Evolutionary conservation across 2,888 invertebrate species (phyloP), one percentile per base, ranked within the genome.

Genomic region (Sthenelais limicola): DNA sequence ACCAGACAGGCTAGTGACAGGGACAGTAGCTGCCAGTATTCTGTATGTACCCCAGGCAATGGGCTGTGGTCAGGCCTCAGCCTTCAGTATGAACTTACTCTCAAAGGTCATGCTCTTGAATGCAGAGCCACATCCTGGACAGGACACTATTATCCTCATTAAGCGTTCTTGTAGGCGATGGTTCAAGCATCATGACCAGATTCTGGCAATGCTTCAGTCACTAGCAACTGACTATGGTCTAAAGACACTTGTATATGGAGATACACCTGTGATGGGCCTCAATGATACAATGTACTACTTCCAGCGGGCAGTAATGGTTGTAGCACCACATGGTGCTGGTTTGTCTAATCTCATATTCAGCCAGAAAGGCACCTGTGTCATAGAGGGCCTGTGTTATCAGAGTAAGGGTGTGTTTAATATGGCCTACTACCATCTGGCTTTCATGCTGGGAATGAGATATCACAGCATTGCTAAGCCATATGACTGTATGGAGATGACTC

Each of bases 311-410:
- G 5, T 28, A 0, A 26, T 67, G 48, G 48, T 67, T 3, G 48
- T 67, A 15, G 67, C 28, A 28, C 67, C 67, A 1, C 67, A 67
- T 26, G 67, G 67, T 3, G 67, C 67, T 4, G 67, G 67, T 21
- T n/a, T 67, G 9, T 67, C 67, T 1, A 67, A 67, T 28, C 2
- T 67, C n/a, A 7, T 67, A 2, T 67, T 48, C n/a, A 48, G 47
- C 21, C 47, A 67, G 47, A 47, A 47, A 4, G 67, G 67, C 30
- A 67, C 67, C 1, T 67, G 47, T 48, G 30, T 67, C 12, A 30
- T 67, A 15, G 67, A 67, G 21, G 67, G 67, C 4, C 48, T 67
- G 18, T 67, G 67, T n/a, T 67, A 30, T 48, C 26, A 43, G 12
- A n/a, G 7, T 24, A 5, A 32, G 12, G 24, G 47, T n/a, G n/a